These are phyloP conservation scores for Hirtodrosophila cameraria DNA, from an alignment of 2,888 invertebrate genomes.

Conservation along the genomic window DNA sequence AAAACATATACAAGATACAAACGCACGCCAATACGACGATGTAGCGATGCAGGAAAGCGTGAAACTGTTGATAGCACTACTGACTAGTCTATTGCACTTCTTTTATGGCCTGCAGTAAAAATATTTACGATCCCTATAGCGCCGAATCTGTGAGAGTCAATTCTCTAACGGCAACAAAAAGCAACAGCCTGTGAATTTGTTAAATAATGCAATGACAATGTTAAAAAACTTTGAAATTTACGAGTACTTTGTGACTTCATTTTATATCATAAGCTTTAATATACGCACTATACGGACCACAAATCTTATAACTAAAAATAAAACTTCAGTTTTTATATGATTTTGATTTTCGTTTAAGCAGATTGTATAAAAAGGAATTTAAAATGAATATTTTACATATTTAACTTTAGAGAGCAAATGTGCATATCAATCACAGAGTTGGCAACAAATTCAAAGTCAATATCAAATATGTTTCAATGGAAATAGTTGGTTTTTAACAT, in stretches of 20 bases:
- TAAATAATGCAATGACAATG: conserved; percentile 1
- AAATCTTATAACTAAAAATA: too few relatives aligned
- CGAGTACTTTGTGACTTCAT: conserved; percentile 22
- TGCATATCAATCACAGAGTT: too few relatives aligned
- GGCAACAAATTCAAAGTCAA: too few relatives aligned
- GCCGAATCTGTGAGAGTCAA: conserved; percentile 63
- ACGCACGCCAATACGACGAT: conserved; percentile 29
- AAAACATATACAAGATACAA: conserved; percentile 28
- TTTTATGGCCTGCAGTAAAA: conserved; percentile 67
- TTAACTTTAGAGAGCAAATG: too few relatives aligned
- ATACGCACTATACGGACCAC: too few relatives aligned
- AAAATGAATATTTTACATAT: too few relatives aligned
- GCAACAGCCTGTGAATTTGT: conserved; percentile 21
- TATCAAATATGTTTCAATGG: too few relatives aligned
- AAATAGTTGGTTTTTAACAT: too few relatives aligned
- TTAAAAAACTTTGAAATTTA: conserved; percentile 14
- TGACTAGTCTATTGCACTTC: conserved; percentile 66
- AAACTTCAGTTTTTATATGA: too few relatives aligned
- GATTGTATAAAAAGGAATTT: too few relatives aligned
- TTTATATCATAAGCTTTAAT: conserved; percentile 15
- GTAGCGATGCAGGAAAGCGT: conserved; percentile 61
- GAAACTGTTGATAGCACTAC: conserved; percentile 70
- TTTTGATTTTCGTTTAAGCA: too few relatives aligned
- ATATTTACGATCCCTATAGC: conserved; percentile 71
- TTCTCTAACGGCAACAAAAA: conserved; percentile 31